phyloP scores from a whole-genome alignment of 1,140 invertebrate genomes.

The Rhyzopertha dominica region DNA sequence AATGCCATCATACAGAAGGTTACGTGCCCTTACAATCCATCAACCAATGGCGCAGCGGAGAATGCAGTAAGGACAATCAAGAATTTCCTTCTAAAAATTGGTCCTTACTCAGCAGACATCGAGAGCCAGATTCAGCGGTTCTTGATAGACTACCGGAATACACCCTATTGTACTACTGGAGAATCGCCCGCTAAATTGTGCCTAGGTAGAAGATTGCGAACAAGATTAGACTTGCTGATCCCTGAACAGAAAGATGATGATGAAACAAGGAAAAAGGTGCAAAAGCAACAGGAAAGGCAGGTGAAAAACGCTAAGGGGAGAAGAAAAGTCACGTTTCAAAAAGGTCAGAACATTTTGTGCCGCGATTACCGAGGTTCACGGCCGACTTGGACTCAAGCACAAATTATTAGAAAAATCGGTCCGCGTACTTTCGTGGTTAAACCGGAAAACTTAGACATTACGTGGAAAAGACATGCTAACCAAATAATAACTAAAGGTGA shows the following conservation, averaged over 20 bases:
- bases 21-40: constrained; percentile 37
- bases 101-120: constrained; percentile 3
- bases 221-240: constrained; percentile 17
- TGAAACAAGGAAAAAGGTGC: not conserved
- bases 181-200: constrained; percentile 20
- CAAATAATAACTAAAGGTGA: too few species aligned
- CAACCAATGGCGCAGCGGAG: constrained; percentile 43
- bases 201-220: constrained; percentile 23
- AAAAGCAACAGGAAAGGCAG: too few species aligned
- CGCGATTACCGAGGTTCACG: too few species aligned
- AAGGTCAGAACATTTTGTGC: too few species aligned
- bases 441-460: too few species aligned
- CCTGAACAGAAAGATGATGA: constrained; percentile 1
- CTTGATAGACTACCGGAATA: constrained; percentile 30
- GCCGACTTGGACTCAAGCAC: too few species aligned
- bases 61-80: constrained; percentile 44
- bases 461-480: too few species aligned
- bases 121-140: constrained; percentile 12
- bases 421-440: too few species aligned
- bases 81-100: constrained; percentile 32
- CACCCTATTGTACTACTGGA: constrained; percentile 22
- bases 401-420: too few species aligned
- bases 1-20: constrained; percentile 36
- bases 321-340: too few species aligned
- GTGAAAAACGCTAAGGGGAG: too few species aligned